Percentiles rank a stretch among this genome's conserved stretches.
Conservation (phyloP, 2,113 vertebrate genomes). For the Microcebus murinus region DNA sequence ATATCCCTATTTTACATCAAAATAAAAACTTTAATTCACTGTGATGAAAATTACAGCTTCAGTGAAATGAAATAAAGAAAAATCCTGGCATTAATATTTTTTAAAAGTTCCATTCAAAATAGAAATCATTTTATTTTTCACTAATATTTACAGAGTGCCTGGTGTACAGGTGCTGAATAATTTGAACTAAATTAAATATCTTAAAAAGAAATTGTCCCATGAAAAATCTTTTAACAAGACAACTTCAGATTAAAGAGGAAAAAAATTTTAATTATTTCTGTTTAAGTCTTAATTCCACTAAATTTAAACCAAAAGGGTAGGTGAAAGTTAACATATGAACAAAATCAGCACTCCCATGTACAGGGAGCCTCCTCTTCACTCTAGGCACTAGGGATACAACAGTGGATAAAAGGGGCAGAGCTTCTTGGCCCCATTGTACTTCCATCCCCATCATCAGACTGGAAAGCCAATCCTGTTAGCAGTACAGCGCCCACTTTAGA, state of each 20-base stretch:
- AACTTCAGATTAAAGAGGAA: neutral
- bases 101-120: neutral
- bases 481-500: neutral
- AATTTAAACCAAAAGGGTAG: neutral
- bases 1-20: neutral
- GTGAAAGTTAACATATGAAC: neutral
- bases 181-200: neutral
- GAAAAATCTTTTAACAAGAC: neutral
- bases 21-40: neutral
- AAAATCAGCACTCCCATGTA: neutral
- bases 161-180: neutral
- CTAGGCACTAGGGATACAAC: no score
- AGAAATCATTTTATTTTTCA: constrained; percentile 6
- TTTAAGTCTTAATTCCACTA: neutral
- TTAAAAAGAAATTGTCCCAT: neutral
- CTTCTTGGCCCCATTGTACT: no score
- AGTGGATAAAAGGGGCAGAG: neutral
- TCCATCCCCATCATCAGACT: neutral
- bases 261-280: neutral
- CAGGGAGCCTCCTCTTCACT: neutral
- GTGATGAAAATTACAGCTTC: constrained; percentile 8
- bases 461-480: neutral
- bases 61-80: constrained; percentile 22
- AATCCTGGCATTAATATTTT: neutral
- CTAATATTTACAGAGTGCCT: neutral